A percentile compares a stretch with the other conserved stretches of the same genome.
These are phyloP conservation scores for Acrossocheilus fasciatus DNA, from an alignment of 2,797 vertebrate species.

Conservation along the genomic window DNA sequence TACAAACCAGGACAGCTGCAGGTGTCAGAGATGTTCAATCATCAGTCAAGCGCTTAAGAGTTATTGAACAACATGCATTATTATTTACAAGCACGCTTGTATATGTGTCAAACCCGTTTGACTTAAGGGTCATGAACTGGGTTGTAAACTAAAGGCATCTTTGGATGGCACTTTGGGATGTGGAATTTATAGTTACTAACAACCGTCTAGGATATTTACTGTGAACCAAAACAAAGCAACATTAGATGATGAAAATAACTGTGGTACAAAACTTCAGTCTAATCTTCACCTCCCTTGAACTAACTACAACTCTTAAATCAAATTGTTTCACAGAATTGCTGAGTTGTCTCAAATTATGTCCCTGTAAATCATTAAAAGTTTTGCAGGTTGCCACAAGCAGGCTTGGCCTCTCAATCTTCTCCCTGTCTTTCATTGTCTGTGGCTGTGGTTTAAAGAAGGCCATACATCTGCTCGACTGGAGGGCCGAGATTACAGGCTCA, in stretches of 20 bases:
- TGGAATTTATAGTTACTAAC: constrained; percentile 44
- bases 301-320: constrained; percentile 33
- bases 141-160: constrained; percentile 56
- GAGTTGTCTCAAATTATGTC: constrained; percentile 18
- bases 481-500: constrained; percentile 73
- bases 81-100: constrained; percentile 58
- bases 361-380: constrained; percentile 53
- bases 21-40: constrained; percentile 49
- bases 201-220: constrained; percentile 25
- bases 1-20: constrained; percentile 57
- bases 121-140: constrained; percentile 49
- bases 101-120: constrained; percentile 48
- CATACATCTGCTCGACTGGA: constrained; percentile 55
- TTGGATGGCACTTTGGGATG: constrained; percentile 11
- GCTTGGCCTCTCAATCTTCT: constrained; percentile 20
- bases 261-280: neutral
- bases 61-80: constrained; percentile 57
- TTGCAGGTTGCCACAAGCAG: constrained; percentile 34
- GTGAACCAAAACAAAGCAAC: constrained; percentile 8
- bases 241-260: constrained; percentile 17
- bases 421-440: constrained; percentile 37
- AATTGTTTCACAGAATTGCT: constrained; percentile 35
- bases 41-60: constrained; percentile 46
- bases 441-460: constrained; percentile 44
- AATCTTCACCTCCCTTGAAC: constrained; percentile 38